Conservation (phyloP, 2,888 invertebrate genomes). For the Aplocera efformata region DNA sequence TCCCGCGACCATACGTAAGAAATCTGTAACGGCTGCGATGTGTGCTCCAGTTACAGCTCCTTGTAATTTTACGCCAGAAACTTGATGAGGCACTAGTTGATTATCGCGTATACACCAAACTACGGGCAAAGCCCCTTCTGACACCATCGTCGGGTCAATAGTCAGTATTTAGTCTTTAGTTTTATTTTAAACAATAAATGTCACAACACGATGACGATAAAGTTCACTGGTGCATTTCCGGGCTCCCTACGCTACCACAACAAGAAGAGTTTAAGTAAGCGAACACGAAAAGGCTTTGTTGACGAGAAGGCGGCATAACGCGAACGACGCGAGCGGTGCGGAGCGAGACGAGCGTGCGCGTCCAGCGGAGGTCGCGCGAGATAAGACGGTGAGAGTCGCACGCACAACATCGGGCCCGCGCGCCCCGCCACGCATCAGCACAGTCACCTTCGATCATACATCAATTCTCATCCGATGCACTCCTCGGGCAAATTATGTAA, state of each 20-base stretch:
- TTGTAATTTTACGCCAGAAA: conserved; percentile 84
- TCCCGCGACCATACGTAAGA: conserved; percentile 83
- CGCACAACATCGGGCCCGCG: conserved; percentile 61
- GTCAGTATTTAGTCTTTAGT: conserved; percentile 32
- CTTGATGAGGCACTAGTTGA: conserved; percentile 84
- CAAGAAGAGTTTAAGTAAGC: conserved; percentile 53
- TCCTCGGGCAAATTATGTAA: conserved; percentile 67
- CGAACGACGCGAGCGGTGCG: conserved; percentile 50
- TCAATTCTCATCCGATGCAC: conserved; percentile 71
- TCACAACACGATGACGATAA: conserved; percentile 34
- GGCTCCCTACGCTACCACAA: conserved; percentile 58
- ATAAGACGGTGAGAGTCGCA: conserved; percentile 79
- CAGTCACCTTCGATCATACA: conserved; percentile 61
- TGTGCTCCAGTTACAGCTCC: conserved; percentile 84
- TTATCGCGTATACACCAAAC: conserved; percentile 86
- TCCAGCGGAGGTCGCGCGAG: conserved; percentile 79
- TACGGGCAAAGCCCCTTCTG: conserved; percentile 81
- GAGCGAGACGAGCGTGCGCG: conserved; percentile 71
- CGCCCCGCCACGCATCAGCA: conserved; percentile 50
- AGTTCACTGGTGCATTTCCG: conserved; percentile 62
- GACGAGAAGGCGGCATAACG: conserved; percentile 67
- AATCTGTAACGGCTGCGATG: conserved; percentile 83
- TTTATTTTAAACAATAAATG: conserved; percentile 18
- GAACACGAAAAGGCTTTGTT: conserved; percentile 59
- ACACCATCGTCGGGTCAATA: conserved; percentile 77